Conservation (phyloP, 2,888 invertebrate genomes). For the Punctoribates punctum region DNA sequence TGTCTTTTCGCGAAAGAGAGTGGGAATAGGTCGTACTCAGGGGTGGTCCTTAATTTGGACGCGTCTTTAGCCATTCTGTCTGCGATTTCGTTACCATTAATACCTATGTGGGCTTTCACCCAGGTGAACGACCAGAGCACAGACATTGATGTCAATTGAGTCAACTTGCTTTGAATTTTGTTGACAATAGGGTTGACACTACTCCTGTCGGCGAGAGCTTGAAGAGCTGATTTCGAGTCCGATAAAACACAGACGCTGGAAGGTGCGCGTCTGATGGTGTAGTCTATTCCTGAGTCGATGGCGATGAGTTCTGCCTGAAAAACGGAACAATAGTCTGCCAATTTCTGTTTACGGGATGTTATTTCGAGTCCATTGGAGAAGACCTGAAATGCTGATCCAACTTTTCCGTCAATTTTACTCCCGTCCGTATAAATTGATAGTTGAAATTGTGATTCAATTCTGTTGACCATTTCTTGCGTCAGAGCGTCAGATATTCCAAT, state of each 20-base stretch:
- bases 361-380: not conserved
- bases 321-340: constrained; percentile 24
- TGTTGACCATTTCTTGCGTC: too few species aligned
- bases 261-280: not conserved
- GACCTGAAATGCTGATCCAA: constrained; percentile 15
- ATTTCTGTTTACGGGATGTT: not conserved
- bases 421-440: constrained; percentile 32
- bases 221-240: not conserved
- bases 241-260: not conserved
- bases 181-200: too few species aligned
- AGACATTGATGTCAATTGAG: too few species aligned
- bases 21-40: not conserved
- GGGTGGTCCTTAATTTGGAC: not conserved
- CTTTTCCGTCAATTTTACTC: constrained; percentile 9
- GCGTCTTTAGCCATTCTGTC: not conserved
- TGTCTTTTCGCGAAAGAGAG: not conserved
- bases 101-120: too few species aligned
- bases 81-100: too few species aligned
- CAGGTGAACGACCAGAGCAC: too few species aligned
- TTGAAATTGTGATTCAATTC: too few species aligned
- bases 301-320: constrained; percentile 32
- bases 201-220: not conserved
- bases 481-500: too few species aligned
- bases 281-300: not conserved
- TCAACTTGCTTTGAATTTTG: too few species aligned